These are phyloP conservation scores for Dryococelus australis DNA, from an alignment of 2,888 invertebrate genomes.

Conservation along the genomic window DNA sequence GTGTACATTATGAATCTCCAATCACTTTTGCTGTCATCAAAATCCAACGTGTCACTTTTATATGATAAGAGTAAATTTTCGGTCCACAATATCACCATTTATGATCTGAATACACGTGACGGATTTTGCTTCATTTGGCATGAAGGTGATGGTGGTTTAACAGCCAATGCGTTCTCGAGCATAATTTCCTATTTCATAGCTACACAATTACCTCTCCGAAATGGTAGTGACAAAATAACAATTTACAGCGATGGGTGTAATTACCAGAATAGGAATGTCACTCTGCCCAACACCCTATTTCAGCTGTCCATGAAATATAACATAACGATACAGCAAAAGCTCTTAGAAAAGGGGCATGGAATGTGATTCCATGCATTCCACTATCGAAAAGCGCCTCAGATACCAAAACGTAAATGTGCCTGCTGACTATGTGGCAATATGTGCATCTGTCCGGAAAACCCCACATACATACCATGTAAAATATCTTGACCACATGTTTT, in stretches of 20 bases:
- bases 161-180: not conserved
- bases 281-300: not conserved
- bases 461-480: not conserved
- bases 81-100: not conserved
- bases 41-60: not conserved
- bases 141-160: not conserved
- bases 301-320: not conserved
- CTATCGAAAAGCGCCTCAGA: not conserved
- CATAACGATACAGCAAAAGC: not conserved
- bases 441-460: not conserved
- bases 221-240: not conserved
- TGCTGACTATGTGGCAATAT: not conserved
- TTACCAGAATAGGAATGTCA: not conserved
- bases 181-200: not conserved
- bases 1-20: too few species aligned
- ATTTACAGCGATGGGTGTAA: not conserved
- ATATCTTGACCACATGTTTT: not conserved
- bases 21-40: not conserved
- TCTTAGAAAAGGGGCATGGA: conserved; percentile 16
- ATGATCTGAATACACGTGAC: not conserved
- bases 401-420: not conserved
- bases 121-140: not conserved
- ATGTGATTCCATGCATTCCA: conserved; percentile 6
- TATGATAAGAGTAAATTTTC: not conserved
- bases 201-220: not conserved